Evolutionary conservation across 2,113 vertebrate species (phyloP).

Genomic region (Petaurus breviceps): DNA sequence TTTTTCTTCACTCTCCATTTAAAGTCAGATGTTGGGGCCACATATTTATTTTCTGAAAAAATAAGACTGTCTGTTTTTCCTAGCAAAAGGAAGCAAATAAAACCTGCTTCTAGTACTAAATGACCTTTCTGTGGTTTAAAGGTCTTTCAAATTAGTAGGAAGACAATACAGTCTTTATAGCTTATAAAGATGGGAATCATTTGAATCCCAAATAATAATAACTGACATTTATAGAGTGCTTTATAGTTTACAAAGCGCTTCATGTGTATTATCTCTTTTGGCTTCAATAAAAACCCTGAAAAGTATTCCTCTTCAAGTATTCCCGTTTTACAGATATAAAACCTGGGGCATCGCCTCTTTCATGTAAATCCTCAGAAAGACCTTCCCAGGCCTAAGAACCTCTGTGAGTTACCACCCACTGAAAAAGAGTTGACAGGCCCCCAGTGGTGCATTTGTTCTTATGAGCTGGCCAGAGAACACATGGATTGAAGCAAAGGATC

Average conservation of each 20-base stretch:
- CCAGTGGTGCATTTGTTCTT: neutral
- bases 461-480: neutral
- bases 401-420: neutral
- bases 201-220: neutral
- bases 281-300: neutral
- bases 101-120: neutral
- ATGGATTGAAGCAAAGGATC: neutral
- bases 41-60: neutral
- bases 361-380: neutral
- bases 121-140: neutral
- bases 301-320: neutral
- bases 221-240: neutral
- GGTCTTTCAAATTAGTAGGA: neutral
- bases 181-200: neutral
- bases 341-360: neutral
- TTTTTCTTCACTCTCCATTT: neutral
- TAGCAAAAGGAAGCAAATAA: neutral
- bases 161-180: neutral
- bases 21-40: neutral
- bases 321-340: neutral
- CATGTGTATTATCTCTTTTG: neutral
- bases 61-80: neutral
- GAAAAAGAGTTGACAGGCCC: neutral
- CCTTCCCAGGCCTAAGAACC: neutral
- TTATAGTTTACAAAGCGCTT: neutral